Base-by-base conservation (phyloP, 35 echinoderm and acorn worm genomes). In the Hemicentrotus pulcherrimus region DNA sequence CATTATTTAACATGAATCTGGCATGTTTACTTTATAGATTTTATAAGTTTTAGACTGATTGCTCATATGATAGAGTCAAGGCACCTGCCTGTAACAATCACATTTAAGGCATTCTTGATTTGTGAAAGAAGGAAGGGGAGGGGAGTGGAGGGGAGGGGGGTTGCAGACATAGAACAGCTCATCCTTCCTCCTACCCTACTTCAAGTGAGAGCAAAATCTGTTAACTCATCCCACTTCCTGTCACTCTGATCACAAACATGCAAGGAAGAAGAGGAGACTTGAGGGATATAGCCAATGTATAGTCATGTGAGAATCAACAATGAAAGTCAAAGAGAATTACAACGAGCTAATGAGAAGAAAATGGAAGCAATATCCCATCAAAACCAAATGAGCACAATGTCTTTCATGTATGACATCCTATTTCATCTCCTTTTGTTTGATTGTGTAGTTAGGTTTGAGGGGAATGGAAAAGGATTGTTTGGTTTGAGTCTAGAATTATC, bases 151-250 rank as follows among this genome's bases (percentile, higher is more conserved):
- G 61, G 16, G 61, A 70, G 65, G 65, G 61, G 61, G 22, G 28
- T n/a, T n/a, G 28, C 65, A 78, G 65, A 78, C 65, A 78, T 2
- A 24, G 45, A 93, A 47, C 46, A 93, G 28, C 91, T 93, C 91
- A 93, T 93, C 47, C 41, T 93, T 93, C 91, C 91, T 93, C n/a
- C 30, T 58, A 11, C 16, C 91, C 91, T 31, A 22, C 18, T 50
- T 78, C 65, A 78, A n/a, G 91, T 58, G 30, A 28, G 2, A 58
- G 30, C 47, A 58, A 93, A 90, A 90, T 41, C 32, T 41, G 46
- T 33, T 90, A 90, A 90, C 32, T 90, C 88, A 90, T 33, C 88
- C 46, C 46, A 90, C 91, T 93, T 93, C 91, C 91, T 93, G 91
- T 78, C 28, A 78, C 19, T 28, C 19, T 78, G 22, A 78, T 78